These are phyloP conservation scores for Parazoanthus swiftii DNA, from an alignment of 92 coral and sea anemone species.

Conservation along the genomic window DNA sequence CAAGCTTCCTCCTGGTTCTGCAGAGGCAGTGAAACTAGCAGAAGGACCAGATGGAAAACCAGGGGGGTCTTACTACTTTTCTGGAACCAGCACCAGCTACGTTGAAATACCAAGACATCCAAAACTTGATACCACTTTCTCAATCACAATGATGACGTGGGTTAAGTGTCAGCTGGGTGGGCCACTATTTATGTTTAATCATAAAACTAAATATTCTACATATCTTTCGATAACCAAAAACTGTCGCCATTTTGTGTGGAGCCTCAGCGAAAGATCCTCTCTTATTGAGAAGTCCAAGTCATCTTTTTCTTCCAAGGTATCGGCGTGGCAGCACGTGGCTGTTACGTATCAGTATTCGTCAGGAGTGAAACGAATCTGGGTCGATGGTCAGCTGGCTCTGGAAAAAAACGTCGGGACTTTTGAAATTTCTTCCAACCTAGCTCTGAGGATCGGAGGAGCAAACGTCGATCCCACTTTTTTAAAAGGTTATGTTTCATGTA, in stretches of 20 bases:
- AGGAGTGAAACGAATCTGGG: constrained; percentile 8
- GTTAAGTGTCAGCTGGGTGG: constrained; percentile 20
- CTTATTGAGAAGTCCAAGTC: neutral
- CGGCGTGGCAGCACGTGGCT: constrained; percentile 20
- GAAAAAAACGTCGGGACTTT: neutral
- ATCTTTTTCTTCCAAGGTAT: neutral
- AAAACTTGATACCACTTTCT: neutral
- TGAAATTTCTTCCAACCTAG: neutral
- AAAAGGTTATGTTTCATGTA: constrained; percentile 27
- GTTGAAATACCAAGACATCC: constrained; percentile 24
- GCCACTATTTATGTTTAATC: constrained; percentile 24
- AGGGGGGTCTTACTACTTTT: constrained; percentile 41
- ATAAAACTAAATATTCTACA: neutral
- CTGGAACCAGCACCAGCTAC: constrained; percentile 21
- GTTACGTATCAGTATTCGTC: neutral
- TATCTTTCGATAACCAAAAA: neutral
- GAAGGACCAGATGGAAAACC: constrained; percentile 42
- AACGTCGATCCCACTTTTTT: constrained; percentile 2
- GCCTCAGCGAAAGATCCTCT: neutral
- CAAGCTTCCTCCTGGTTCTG: constrained; percentile 15
- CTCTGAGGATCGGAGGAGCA: constrained; percentile 25
- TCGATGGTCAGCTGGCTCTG: constrained; percentile 2
- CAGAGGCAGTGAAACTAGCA: neutral
- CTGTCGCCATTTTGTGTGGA: neutral
- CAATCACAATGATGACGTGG: constrained; percentile 46